Evolutionary conservation across 2,888 invertebrate species (phyloP).

Genomic region (Molorchus minor): DNA sequence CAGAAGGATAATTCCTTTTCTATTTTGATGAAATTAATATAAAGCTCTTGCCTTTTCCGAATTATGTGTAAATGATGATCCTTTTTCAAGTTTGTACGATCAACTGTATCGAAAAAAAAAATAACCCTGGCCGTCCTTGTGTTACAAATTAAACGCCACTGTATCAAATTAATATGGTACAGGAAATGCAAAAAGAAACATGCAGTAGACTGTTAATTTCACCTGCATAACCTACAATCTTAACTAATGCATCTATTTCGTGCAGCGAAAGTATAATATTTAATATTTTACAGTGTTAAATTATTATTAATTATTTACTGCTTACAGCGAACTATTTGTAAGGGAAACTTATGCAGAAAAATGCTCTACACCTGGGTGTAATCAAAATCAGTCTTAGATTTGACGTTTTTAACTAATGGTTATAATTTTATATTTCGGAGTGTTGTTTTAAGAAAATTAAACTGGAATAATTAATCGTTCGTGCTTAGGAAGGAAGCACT

Average conservation of each 20-base stretch:
- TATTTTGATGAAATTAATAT: too few relatives aligned
- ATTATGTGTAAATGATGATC: too few relatives aligned
- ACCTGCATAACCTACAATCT: too few relatives aligned
- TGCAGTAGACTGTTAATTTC: too few relatives aligned
- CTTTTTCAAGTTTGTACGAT: too few relatives aligned
- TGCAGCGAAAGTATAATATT: neutral
- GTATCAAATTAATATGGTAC: neutral
- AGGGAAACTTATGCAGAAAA: neutral
- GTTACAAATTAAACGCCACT: neutral
- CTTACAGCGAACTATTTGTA: neutral
- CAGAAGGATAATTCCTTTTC: too few relatives aligned
- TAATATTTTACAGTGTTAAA: neutral
- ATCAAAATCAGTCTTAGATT: neutral
- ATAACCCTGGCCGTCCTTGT: too few relatives aligned
- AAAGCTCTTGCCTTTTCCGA: too few relatives aligned
- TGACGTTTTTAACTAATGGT: neutral
- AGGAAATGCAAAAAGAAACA: neutral
- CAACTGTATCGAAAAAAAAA: too few relatives aligned
- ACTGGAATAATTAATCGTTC: neutral
- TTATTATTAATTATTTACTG: neutral
- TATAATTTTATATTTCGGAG: neutral
- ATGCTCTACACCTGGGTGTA: neutral
- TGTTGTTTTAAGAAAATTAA: neutral
- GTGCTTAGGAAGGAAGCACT: too few relatives aligned
- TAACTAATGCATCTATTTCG: neutral